Evolutionary conservation across 2,113 vertebrate species (phyloP), one percentile per base, ranked within the genome.

Genomic region (Xiphophorus hellerii): DNA sequence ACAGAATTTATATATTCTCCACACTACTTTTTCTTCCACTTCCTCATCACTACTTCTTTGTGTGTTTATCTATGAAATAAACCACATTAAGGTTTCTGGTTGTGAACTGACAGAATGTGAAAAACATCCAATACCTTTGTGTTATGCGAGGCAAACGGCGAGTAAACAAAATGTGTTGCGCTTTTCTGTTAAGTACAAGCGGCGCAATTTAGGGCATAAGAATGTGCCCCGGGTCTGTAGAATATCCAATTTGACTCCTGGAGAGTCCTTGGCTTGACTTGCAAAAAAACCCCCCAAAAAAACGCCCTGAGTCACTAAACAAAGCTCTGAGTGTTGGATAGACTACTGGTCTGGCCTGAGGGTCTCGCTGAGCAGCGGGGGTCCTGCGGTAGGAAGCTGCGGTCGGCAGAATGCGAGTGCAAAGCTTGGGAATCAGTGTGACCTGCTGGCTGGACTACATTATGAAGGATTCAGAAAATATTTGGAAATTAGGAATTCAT

Each of bases 341-440:
- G 85, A 85, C 64, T 62, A 79, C 76, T 77, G 87, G 86, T 89
- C 88, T 86, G 87, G 88, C 80, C 74, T 65, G 31, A 83, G 84
- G 77, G 81, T 69, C 84, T 66, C 9, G 10, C 62, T 65, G 65
- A 89, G 62, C 73, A 20, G 72, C 71, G 68, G 84, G 85, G 84
- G 88, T 89, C 66, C 79, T 88, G 86, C 81, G 88, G 86, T 90
- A 84, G 86, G 84, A 91, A 89, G 86, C 80, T 17, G 77, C 66
- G 88, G 88, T 88, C 85, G 84, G 76, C 33, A 35, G 69, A 78
- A 81, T 71, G 77, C 78, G 82, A 74, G 62, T 73, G 75, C 60
- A 66, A 68, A 82, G 42, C 78, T 84, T 88, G 78, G 80, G 85
- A 90, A 90, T 89, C 73, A 89, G 65, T 42, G 39, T 84, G 90